These are phyloP conservation scores for Siderastrea radians DNA, from an alignment of 92 coral and sea anemone species.

Conservation along the genomic window DNA sequence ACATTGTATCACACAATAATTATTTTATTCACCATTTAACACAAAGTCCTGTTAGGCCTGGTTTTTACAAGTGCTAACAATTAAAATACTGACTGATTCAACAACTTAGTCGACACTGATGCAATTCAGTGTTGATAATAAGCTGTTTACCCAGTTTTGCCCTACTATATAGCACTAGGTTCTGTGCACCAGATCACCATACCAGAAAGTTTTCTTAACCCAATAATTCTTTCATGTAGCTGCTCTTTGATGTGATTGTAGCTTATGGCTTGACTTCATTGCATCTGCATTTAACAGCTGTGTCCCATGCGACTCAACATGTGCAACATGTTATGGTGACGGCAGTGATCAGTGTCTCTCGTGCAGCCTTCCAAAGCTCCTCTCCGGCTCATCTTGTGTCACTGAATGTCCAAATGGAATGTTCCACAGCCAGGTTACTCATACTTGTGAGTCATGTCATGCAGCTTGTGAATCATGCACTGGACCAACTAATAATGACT, in stretches of 20 bases:
- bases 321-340: constrained; percentile 86
- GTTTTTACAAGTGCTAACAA: no score
- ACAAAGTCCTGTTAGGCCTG: no score
- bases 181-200: no score
- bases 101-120: no score
- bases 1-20: no score
- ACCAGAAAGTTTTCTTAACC: no score
- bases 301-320: constrained; percentile 69
- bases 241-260: background rate
- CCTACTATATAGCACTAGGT: no score
- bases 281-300: constrained; percentile 54
- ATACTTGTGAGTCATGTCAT: constrained; percentile 80
- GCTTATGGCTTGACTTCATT: background rate
- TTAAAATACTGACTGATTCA: no score
- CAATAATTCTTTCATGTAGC: background rate
- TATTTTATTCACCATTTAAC: no score
- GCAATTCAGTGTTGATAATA: no score
- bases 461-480: constrained; percentile 76
- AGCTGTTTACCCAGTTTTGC: no score
- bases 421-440: constrained; percentile 64
- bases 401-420: constrained; percentile 82
- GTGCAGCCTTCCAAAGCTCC: constrained; percentile 71
- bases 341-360: constrained; percentile 76
- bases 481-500: constrained; percentile 68
- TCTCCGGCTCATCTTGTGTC: constrained; percentile 74